A percentile compares a stretch with the other conserved stretches of the same genome.
These are phyloP conservation scores for Caenorhabditis doughertyi DNA, from an alignment of 2,888 invertebrate genomes.

Conservation along the genomic window DNA sequence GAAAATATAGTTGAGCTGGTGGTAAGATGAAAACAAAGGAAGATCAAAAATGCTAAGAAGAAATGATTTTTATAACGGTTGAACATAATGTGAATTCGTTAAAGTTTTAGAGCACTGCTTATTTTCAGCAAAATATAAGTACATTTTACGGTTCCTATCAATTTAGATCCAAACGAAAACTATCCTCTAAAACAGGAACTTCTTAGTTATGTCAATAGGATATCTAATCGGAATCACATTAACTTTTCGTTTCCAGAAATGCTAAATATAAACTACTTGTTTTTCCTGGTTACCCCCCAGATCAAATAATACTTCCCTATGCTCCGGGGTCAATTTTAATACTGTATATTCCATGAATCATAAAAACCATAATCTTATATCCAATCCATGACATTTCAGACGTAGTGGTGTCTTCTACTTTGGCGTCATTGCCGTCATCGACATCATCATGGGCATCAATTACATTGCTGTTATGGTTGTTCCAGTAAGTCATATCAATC, in stretches of 20 bases:
- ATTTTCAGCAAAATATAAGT: no score
- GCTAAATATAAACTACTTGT: not conserved
- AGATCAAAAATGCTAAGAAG: no score
- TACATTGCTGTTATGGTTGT: conserved; percentile 81
- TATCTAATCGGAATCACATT: no score
- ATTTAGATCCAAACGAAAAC: no score
- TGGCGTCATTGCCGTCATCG: conserved; percentile 81
- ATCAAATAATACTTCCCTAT: not conserved
- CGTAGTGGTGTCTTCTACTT: conserved; percentile 81
- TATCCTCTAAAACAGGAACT: no score
- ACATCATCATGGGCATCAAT: conserved; percentile 81
- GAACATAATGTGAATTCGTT: no score
- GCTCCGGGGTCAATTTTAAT: not conserved
- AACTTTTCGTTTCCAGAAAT: not conserved
- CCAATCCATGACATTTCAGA: conserved; percentile 60
- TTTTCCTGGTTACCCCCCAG: not conserved
- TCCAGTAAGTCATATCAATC: conserved; percentile 71
- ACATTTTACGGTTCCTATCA: no score
- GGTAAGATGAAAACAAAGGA: no score
- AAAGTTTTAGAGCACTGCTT: no score
- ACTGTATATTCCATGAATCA: not conserved
- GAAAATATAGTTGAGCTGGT: no score
- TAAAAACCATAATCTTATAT: conserved; percentile 1
- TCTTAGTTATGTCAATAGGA: no score
- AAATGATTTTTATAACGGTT: no score